These are phyloP conservation scores for Xenus cinereus DNA, from an alignment of 2,113 vertebrate species.

Conservation along the genomic window DNA sequence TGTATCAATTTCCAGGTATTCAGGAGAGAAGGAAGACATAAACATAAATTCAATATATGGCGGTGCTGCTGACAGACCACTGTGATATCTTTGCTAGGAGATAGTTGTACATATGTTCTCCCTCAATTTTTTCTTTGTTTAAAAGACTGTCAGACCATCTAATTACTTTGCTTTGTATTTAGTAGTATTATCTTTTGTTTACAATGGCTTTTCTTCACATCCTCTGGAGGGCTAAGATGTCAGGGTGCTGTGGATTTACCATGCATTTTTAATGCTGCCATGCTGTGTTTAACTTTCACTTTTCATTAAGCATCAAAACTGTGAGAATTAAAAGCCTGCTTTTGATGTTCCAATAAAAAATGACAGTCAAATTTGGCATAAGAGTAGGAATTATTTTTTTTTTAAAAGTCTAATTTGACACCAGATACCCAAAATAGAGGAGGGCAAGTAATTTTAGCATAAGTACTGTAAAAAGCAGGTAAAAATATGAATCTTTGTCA, in stretches of 20 bases:
- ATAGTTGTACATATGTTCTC: conserved; percentile 8
- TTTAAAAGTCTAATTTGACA: conserved; percentile 47
- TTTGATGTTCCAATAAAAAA: conserved; percentile 78
- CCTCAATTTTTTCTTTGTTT: conserved; percentile 48
- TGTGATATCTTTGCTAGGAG: not conserved
- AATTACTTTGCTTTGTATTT: conserved; percentile 62
- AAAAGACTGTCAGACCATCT: conserved; percentile 43
- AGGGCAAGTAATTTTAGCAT: not conserved
- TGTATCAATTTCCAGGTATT: not conserved
- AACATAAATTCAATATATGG: not conserved
- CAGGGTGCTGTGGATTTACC: conserved; percentile 71
- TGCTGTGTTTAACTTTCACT: conserved; percentile 83
- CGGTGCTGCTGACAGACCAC: not conserved
- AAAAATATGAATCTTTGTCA: not conserved
- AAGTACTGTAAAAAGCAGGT: conserved; percentile 8
- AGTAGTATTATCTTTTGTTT: conserved; percentile 64
- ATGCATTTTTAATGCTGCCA: conserved; percentile 77
- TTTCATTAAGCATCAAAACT: conserved; percentile 82
- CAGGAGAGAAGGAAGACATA: not conserved
- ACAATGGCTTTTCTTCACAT: conserved; percentile 67
- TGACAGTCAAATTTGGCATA: conserved; percentile 77
- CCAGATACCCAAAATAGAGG: conserved; percentile 25
- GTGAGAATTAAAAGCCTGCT: conserved; percentile 79
- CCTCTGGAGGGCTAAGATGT: conserved; percentile 66
- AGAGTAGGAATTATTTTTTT: conserved; percentile 53